Evolutionary conservation across 2,797 vertebrate genomes (phyloP), one percentile per base, ranked within the genome.

Genomic region (Sebastes variabilis): DNA sequence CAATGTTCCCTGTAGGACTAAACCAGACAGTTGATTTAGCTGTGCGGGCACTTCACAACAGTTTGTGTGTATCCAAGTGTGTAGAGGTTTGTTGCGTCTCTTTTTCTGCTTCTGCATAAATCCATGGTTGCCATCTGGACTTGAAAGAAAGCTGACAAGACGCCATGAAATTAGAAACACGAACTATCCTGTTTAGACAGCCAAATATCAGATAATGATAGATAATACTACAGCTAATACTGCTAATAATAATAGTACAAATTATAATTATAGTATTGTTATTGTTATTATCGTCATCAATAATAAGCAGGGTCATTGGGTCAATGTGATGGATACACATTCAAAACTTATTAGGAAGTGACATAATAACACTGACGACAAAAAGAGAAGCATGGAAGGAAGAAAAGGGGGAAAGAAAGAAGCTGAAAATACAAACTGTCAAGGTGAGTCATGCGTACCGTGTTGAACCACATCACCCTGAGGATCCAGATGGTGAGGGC

Each of bases 381-480:
- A 4, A 38, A 72, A 79, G 4, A 29, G 24, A 79, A 29, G 29
- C 25, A 66, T 14, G 18, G 4, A 59, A 54, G 1, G 27, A n/a
- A 52, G n/a, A 27, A 22, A 30, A 2, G 30, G n/a, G 5, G 32
- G n/a, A 4, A 18, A 55, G 13, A 46, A 24, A 24, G 14, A 11
- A 16, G 61, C 75, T 67, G 64, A 30, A 42, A 60, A 72, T 1
- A 18, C 18, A 75, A 49, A 72, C 25, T 59, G 64, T 36, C 66
- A n/a, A 16, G 66, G n/a, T 49, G 66, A 68, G 56, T 38, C 58
- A 25, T 8, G 34, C 97, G 90, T 94, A 99, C 98, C 78, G 96
- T 92, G 89, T 97, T 99, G 95, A 99, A 99, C 98, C 97, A 98
- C 98, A 98, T 99, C 91, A 99, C 97, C 95, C 96, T 95, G 73